phyloP scores from a whole-genome alignment of 2,888 invertebrate genomes.

The Drosophila sordidula region DNA sequence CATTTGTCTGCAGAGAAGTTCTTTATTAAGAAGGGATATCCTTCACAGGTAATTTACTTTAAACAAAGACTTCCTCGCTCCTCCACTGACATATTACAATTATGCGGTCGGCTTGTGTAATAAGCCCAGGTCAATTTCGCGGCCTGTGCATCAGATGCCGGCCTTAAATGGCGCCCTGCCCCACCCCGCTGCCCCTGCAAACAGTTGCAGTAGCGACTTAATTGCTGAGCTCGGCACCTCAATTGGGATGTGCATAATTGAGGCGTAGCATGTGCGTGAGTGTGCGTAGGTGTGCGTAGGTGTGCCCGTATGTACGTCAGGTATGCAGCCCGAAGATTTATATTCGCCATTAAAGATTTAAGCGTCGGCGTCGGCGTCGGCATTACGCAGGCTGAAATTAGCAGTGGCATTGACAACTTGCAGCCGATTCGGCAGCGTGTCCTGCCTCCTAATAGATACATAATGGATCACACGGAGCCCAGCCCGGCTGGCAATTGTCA shows the following conservation, averaged over 20 bases:
- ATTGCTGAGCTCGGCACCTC: conserved; percentile 2
- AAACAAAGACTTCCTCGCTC: no score
- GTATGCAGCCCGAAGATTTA: conserved; percentile 1
- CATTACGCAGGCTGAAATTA: neutral
- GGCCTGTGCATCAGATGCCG: neutral
- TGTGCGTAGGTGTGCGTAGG: neutral
- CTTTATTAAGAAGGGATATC: no score
- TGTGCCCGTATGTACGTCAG: neutral
- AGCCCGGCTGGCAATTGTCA: neutral
- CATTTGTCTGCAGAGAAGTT: no score
- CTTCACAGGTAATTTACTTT: no score
- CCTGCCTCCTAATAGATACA: neutral
- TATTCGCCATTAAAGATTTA: conserved; percentile 5
- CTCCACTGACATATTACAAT: no score
- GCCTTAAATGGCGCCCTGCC: neutral
- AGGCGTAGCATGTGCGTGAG: neutral
- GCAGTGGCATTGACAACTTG: conserved; percentile 21
- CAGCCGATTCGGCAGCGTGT: neutral
- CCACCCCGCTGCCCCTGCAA: neutral
- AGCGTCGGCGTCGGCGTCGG: neutral
- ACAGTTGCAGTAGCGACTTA: neutral
- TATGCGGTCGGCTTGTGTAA: no score
- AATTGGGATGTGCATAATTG: conserved; percentile 22
- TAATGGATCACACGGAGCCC: neutral
- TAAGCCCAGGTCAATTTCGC: neutral